Evolutionary conservation across 2,113 vertebrate species (phyloP).

Genomic region (Mastomys coucha): DNA sequence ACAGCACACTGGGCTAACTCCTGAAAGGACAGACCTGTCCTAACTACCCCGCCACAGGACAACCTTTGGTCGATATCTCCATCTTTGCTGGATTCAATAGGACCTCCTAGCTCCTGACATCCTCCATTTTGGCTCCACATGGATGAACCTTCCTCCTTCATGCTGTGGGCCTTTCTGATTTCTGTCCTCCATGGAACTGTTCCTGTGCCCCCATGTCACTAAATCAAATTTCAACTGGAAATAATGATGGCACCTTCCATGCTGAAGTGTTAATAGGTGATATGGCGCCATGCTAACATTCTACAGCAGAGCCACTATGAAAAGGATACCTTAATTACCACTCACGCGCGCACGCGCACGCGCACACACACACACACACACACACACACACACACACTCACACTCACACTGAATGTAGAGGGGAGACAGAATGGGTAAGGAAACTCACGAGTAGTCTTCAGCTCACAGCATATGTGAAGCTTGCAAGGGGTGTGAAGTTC

Average conservation of each 20-base stretch:
- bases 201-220: neutral
- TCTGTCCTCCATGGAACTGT: neutral
- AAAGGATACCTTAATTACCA: neutral
- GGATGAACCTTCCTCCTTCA: neutral
- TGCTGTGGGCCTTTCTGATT: neutral
- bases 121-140: neutral
- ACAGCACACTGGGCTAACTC: neutral
- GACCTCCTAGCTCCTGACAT: neutral
- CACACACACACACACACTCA: neutral
- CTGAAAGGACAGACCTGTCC: neutral
- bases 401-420: neutral
- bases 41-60: neutral
- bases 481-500: neutral
- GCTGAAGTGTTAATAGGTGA: neutral
- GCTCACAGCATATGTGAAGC: neutral
- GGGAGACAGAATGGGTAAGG: neutral
- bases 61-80: neutral
- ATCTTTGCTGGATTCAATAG: neutral
- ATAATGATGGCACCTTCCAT: conserved; percentile 13
- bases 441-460: neutral
- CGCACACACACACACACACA: neutral
- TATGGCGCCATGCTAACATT: neutral
- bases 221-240: neutral
- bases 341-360: neutral
- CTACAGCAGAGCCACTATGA: conserved; percentile 11